Conservation (phyloP, 2,888 invertebrate genomes). For the Papilio gigon region DNA sequence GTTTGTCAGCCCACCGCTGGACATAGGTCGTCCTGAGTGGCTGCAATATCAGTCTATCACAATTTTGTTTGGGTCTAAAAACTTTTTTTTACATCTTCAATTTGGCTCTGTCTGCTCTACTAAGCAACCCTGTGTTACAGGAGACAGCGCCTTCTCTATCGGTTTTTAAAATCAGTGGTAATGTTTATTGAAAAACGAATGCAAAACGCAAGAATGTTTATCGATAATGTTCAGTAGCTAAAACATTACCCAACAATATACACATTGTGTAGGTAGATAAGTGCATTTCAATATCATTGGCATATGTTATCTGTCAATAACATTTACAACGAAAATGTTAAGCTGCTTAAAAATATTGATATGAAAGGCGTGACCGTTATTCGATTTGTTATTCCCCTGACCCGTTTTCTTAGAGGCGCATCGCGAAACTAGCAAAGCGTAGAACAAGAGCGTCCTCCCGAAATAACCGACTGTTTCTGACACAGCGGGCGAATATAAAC, state of each 20-base stretch:
- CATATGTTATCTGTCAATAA: constrained; percentile 8
- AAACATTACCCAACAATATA: neutral
- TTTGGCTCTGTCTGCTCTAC: too few species aligned
- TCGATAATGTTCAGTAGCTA: neutral
- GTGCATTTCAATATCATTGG: neutral
- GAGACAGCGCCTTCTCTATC: too few species aligned
- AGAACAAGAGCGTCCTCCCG: constrained; percentile 67
- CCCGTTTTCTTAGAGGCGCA: constrained; percentile 58
- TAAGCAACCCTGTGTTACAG: too few species aligned
- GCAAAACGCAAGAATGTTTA: neutral
- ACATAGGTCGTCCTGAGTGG: too few species aligned
- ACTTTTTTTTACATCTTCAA: too few species aligned
- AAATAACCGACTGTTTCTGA: constrained; percentile 67
- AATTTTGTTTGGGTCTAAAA: too few species aligned
- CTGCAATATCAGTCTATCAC: neutral
- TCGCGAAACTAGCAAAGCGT: constrained; percentile 61
- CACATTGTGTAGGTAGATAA: neutral
- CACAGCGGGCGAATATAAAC: constrained; percentile 67
- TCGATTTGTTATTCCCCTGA: constrained; percentile 51
- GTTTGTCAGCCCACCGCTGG: too few species aligned
- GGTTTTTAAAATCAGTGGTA: too few species aligned
- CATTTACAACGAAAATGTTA: neutral
- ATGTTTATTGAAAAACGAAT: neutral
- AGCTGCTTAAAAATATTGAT: neutral
- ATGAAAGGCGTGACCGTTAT: neutral